Evolutionary conservation across 2,113 vertebrate species (phyloP), one percentile per base, ranked within the genome.

Genomic region (Propithecus coquereli): DNA sequence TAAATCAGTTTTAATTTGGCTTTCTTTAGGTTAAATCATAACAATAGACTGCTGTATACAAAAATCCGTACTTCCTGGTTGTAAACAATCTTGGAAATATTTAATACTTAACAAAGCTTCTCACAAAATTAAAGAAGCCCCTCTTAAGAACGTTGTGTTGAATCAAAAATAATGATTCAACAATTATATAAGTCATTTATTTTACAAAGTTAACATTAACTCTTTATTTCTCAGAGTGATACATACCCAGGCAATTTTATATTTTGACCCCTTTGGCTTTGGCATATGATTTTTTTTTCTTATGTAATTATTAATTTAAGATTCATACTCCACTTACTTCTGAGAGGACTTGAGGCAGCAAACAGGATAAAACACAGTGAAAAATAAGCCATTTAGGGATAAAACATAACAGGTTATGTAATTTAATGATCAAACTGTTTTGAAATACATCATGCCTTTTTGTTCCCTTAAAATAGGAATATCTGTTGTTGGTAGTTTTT

Each of bases 1-100:
- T 98, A 98, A 98, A 98, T 98, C 98, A 98, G 96, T 98, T 98
- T 98, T 99, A 98, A 98, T 99, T 98, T 98, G 95, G 96, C 96
- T 98, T 98, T 98, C 98, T 98, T 98, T 98, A 98, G 96, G 98
- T 98, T 98, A 97, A 98, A 98, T 98, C 97, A 95, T 98, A 98
- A 98, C 98, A 98, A 97, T 97, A 95, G 97, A 92, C 47, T 73
- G 94, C 91, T 97, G 73, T 98, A 96, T 92, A 92, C 83, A 97
- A 97, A 98, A 98, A 96, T 83, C 68, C 68, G 93, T 97, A 87
- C 94, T 98, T 98, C 94, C 47, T 95, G 91, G 66, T 93, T 97
- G 77, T 92, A 98, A 98, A 98, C 92, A 97, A 90, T 87, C 86
- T 92, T 0, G 1, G 96, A 98, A 98, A 97, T 97, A 97, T 97